Conservation (phyloP, 2,797 vertebrate species). For the Arrhamphus sclerolepis region DNA sequence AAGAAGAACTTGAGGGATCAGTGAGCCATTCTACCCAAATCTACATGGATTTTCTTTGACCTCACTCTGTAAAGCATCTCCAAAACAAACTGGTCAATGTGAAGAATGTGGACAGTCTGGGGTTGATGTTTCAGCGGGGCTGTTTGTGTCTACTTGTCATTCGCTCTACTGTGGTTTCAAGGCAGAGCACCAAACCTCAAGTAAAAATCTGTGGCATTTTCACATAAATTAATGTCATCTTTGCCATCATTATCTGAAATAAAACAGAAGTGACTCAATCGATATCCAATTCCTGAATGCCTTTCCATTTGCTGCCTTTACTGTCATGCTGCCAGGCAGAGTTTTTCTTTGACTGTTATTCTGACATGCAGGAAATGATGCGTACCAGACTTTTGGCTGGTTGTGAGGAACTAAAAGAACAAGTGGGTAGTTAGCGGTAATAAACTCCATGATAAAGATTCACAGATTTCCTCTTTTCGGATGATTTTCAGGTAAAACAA, state of each 20-base stretch:
- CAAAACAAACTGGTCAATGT: constrained; percentile 32
- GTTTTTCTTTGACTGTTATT: constrained; percentile 7
- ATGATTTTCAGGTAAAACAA: too few species aligned
- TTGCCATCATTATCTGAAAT: constrained; percentile 43
- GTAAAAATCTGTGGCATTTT: constrained; percentile 61
- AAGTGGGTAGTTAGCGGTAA: background rate
- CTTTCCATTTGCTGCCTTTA: constrained; percentile 32
- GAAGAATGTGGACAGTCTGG: constrained; percentile 36
- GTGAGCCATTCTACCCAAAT: background rate
- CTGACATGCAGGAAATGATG: constrained; percentile 27
- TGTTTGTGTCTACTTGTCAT: constrained; percentile 48
- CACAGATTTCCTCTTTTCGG: too few species aligned
- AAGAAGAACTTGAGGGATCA: background rate
- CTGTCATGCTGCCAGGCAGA: background rate
- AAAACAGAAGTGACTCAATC: constrained; percentile 33
- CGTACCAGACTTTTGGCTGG: constrained; percentile 10
- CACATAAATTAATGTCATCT: constrained; percentile 55
- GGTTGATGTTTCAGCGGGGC: constrained; percentile 16
- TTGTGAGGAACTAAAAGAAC: background rate
- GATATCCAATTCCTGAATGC: constrained; percentile 14
- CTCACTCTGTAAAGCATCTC: constrained; percentile 5
- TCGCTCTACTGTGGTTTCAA: constrained; percentile 44
- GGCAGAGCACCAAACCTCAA: constrained; percentile 50
- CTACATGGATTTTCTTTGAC: constrained; percentile 18
- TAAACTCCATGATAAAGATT: too few species aligned